Percentiles rank a stretch among this genome's conserved stretches.
Evolutionary conservation across 2,888 invertebrate genomes (phyloP).

Genomic region (Apocheima hispidaria): DNA sequence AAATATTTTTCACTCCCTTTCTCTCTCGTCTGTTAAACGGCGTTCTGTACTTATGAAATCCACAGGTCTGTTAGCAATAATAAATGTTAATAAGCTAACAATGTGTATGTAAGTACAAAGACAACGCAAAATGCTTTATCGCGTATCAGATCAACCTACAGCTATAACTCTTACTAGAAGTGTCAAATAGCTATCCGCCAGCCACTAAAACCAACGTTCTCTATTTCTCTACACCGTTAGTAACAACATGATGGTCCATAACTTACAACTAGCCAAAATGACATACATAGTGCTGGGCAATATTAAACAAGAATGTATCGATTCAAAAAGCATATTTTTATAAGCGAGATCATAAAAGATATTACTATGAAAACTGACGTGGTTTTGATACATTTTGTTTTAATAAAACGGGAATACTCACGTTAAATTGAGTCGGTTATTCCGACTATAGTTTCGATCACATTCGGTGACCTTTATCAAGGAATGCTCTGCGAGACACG

Average conservation of each 20-base stretch:
- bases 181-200: not conserved
- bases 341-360: not conserved
- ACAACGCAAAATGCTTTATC: conserved; percentile 9
- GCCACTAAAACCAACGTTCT: conserved; percentile 14
- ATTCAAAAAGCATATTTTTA: not conserved
- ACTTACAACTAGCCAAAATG: conserved; percentile 17
- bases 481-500: no score
- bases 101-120: not conserved
- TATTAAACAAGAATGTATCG: conserved; percentile 7
- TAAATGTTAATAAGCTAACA: not conserved
- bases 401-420: no score
- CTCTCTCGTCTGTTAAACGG: no score
- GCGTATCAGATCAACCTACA: conserved; percentile 2
- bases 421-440: no score
- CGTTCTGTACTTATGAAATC: no score
- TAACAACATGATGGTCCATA: conserved; percentile 10
- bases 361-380: no score
- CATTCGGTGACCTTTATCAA: no score
- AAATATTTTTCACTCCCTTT: no score
- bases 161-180: conserved; percentile 5
- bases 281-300: conserved; percentile 9
- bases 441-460: no score
- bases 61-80: no score
- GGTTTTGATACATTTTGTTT: no score
- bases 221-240: conserved; percentile 10